phyloP scores from a whole-genome alignment of 2,113 vertebrate genomes.

The Tursiops truncatus region DNA sequence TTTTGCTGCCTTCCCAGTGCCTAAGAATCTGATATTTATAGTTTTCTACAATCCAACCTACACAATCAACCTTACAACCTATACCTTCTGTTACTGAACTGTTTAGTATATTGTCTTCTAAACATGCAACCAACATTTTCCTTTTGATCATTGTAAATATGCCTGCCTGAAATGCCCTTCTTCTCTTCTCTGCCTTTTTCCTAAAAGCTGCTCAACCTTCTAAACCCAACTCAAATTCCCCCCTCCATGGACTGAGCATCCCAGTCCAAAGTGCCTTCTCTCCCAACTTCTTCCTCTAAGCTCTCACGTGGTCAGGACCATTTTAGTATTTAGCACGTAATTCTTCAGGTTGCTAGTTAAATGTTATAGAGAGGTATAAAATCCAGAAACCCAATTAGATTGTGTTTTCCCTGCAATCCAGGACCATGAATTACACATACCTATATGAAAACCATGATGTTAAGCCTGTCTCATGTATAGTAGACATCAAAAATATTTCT shows the following conservation, averaged over 20 bases:
- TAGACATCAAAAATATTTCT: not conserved
- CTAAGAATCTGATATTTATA: not conserved
- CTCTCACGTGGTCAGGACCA: not conserved
- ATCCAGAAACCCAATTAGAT: not conserved
- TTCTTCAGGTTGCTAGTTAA: not conserved
- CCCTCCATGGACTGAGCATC: not conserved
- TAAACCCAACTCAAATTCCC: not conserved
- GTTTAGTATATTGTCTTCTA: not conserved
- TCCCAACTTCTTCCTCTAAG: not conserved
- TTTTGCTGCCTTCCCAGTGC: not conserved
- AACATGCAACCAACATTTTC: not conserved
- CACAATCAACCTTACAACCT: not conserved
- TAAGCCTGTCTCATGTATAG: not conserved
- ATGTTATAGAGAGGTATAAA: not conserved
- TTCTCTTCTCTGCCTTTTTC: not conserved
- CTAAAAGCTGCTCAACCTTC: not conserved
- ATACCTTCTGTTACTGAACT: not conserved
- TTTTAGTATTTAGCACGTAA: not conserved
- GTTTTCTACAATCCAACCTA: not conserved
- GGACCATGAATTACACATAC: not conserved
- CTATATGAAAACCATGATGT: not conserved
- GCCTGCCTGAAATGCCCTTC: not conserved
- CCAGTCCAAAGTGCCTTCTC: not conserved
- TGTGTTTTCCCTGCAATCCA: not conserved
- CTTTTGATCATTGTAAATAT: not conserved